These are phyloP conservation scores for Abramis brama DNA, from an alignment of 2,113 vertebrate genomes.

Conservation along the genomic window DNA sequence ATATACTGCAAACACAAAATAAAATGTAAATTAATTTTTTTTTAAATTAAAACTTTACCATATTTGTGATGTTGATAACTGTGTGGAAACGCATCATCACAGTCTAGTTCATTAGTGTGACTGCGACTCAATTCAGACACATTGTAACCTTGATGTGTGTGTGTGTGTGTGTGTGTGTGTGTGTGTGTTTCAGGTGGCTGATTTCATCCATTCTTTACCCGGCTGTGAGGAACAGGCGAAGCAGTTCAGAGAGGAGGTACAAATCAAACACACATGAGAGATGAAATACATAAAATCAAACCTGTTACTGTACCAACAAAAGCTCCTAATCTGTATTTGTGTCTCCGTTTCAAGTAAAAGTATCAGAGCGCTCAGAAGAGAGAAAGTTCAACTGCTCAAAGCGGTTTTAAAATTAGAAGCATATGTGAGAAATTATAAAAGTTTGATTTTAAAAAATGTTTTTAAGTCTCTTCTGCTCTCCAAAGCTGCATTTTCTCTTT, in stretches of 20 bases:
- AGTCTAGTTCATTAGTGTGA: too few species aligned
- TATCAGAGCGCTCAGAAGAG: too few species aligned
- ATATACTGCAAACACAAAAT: too few species aligned
- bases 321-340: background rate
- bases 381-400: too few species aligned
- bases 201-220: slow-evolving; percentile 80
- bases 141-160: background rate
- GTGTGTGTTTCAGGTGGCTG: slow-evolving; percentile 69
- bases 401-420: too few species aligned
- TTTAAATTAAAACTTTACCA: too few species aligned
- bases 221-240: slow-evolving; percentile 80
- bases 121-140: too few species aligned
- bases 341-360: background rate
- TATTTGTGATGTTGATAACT: too few species aligned
- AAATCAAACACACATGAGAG: background rate
- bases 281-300: background rate
- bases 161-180: slow-evolving; percentile 6
- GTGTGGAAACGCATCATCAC: too few species aligned
- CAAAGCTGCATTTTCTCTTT: background rate
- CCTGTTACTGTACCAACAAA: background rate
- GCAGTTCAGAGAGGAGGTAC: slow-evolving; percentile 82
- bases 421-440: too few species aligned
- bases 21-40: too few species aligned
- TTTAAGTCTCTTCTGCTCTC: background rate
- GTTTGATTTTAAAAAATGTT: too few species aligned